Conservation (phyloP, 2,888 invertebrate species). For the Dynastes tityus region DNA sequence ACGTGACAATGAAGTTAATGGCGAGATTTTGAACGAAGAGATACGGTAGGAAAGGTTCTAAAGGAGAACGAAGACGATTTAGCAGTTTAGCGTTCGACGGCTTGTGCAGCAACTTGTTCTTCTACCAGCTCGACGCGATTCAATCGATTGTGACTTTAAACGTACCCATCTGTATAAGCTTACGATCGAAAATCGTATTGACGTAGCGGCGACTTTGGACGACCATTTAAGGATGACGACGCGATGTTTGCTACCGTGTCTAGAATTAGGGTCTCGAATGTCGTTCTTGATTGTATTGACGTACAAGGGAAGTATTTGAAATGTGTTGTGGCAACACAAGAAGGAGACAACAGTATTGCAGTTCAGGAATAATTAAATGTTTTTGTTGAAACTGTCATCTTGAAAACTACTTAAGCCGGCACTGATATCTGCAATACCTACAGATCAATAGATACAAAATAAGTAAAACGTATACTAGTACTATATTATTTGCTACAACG, state of each 20-base stretch:
- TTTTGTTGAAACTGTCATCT: too few species aligned
- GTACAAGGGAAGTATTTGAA: too few species aligned
- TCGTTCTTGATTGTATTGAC: not conserved
- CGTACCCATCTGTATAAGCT: not conserved
- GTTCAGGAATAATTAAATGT: too few species aligned
- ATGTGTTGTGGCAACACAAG: too few species aligned
- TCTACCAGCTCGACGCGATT: conserved; percentile 20
- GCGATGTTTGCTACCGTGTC: not conserved
- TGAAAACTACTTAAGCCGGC: too few species aligned
- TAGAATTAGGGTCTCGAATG: not conserved
- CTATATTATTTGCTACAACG: too few species aligned
- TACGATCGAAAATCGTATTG: conserved; percentile 23
- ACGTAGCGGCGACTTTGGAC: not conserved
- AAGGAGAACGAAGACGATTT: conserved; percentile 38
- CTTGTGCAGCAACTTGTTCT: conserved; percentile 27
- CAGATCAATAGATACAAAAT: too few species aligned
- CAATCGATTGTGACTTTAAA: conserved; percentile 29
- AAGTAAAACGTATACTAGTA: too few species aligned
- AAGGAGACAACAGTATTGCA: too few species aligned
- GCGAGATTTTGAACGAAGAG: conserved; percentile 39
- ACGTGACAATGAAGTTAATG: conserved; percentile 49
- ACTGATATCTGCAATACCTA: too few species aligned
- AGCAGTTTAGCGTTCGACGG: conserved; percentile 38
- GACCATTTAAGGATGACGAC: conserved; percentile 9
- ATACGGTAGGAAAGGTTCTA: conserved; percentile 22